A percentile compares a stretch with the other conserved stretches of the same genome.
Evolutionary conservation across 2,888 invertebrate genomes (phyloP).

Genomic region (Furcula furcula): DNA sequence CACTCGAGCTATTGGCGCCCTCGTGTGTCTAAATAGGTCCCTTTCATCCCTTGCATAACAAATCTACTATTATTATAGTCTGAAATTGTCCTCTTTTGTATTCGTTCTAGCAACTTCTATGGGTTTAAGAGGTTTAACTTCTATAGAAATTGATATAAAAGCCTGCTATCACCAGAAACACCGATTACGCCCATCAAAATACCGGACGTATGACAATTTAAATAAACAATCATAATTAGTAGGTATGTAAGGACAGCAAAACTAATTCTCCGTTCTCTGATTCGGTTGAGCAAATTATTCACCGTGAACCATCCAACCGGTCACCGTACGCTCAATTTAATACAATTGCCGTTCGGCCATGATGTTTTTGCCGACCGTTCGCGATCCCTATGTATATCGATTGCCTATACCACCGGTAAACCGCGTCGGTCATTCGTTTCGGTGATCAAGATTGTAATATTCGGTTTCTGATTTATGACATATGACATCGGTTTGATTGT

Average conservation of each 20-base stretch:
- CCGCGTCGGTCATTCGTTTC: conserved; percentile 29
- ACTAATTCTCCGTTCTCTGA: conserved; percentile 21
- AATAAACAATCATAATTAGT: conserved; percentile 9
- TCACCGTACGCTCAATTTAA: conserved; percentile 31
- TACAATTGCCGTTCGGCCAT: conserved; percentile 28
- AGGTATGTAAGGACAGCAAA: conserved; percentile 11
- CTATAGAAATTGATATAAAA: too few relatives aligned
- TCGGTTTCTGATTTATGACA: conserved; percentile 22
- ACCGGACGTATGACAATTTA: not conserved
- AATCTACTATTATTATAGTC: too few relatives aligned
- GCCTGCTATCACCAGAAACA: too few relatives aligned
- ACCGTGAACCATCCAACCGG: conserved; percentile 5
- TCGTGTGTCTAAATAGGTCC: too few relatives aligned
- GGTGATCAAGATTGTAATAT: conserved; percentile 37
- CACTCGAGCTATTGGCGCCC: too few relatives aligned
- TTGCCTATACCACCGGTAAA: conserved; percentile 36
- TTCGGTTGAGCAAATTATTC: conserved; percentile 30
- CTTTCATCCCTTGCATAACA: too few relatives aligned
- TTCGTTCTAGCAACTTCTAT: too few relatives aligned
- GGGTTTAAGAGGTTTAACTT: too few relatives aligned
- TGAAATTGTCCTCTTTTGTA: too few relatives aligned
- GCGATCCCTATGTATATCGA: conserved; percentile 42
- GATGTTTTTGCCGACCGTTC: conserved; percentile 34
- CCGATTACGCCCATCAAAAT: too few relatives aligned
- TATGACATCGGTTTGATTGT: conserved; percentile 12